These are phyloP conservation scores for Caretta caretta DNA, from an alignment of 2,113 vertebrate genomes.

Conservation along the genomic window DNA sequence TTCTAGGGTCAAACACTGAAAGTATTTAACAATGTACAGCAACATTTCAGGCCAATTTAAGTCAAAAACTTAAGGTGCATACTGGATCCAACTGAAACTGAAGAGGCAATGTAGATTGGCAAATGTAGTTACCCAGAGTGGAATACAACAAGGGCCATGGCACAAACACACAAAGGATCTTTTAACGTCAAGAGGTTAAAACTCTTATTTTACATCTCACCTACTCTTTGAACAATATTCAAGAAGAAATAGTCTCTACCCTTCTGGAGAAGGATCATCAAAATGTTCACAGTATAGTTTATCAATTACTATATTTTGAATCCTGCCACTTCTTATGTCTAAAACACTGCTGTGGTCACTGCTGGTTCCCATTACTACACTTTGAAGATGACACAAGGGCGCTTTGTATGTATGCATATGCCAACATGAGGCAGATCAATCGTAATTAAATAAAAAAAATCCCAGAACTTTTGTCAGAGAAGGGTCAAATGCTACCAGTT, in stretches of 20 bases:
- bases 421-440: conserved; percentile 1
- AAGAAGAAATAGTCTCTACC: neutral
- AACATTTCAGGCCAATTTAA: neutral
- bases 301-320: neutral
- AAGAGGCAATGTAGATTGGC: neutral
- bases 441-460: conserved; percentile 11
- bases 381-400: neutral
- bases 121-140: neutral
- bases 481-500: neutral
- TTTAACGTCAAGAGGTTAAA: conserved; percentile 20
- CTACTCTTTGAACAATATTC: conserved; percentile 18
- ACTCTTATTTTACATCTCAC: neutral
- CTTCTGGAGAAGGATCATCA: neutral
- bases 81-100: neutral
- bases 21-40: neutral
- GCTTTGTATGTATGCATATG: neutral
- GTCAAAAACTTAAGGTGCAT: neutral
- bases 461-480: neutral
- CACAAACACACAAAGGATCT: neutral
- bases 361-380: neutral
- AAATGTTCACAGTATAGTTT: neutral
- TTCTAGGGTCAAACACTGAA: neutral
- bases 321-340: neutral
- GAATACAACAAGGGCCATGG: neutral
- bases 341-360: neutral